Evolutionary conservation across 1,140 invertebrate genomes (phyloP).

Genomic region (Danaus plexippus): DNA sequence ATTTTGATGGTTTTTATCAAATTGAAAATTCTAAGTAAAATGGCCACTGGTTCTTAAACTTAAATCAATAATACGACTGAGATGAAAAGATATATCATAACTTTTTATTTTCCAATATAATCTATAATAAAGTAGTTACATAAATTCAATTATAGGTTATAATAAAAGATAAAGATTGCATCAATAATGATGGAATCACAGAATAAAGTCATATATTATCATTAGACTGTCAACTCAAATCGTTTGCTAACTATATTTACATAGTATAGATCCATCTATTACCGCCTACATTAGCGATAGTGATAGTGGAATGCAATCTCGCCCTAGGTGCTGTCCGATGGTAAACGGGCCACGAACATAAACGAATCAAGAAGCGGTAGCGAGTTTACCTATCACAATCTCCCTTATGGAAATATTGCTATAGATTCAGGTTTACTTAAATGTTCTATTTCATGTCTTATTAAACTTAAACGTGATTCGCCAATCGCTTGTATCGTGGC

Average conservation of each 20-base stretch:
- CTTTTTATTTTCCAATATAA: too few relatives aligned
- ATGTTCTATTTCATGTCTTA: too few relatives aligned
- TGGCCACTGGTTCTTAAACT: too few relatives aligned
- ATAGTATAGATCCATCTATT: conserved; percentile 43
- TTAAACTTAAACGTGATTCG: not conserved
- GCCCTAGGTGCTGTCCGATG: conserved; percentile 34
- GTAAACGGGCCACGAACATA: not conserved
- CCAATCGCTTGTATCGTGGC: not conserved
- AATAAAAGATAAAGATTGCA: too few relatives aligned
- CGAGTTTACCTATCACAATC: not conserved
- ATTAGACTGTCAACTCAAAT: conserved; percentile 20
- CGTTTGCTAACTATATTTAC: conserved; percentile 29
- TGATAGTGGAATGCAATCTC: conserved; percentile 53
- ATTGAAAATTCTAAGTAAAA: too few relatives aligned
- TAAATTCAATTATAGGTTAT: too few relatives aligned
- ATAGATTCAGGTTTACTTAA: too few relatives aligned
- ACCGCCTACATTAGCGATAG: conserved; percentile 49
- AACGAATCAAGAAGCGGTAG: not conserved
- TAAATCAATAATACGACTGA: too few relatives aligned
- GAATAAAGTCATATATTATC: conserved; percentile 8
- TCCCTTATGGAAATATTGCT: too few relatives aligned
- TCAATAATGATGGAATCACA: too few relatives aligned
- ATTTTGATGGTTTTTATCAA: too few relatives aligned
- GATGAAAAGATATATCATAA: not conserved
- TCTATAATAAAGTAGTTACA: too few relatives aligned